phyloP scores from a whole-genome alignment of 2,113 vertebrate species.

The Pimephales promelas region DNA sequence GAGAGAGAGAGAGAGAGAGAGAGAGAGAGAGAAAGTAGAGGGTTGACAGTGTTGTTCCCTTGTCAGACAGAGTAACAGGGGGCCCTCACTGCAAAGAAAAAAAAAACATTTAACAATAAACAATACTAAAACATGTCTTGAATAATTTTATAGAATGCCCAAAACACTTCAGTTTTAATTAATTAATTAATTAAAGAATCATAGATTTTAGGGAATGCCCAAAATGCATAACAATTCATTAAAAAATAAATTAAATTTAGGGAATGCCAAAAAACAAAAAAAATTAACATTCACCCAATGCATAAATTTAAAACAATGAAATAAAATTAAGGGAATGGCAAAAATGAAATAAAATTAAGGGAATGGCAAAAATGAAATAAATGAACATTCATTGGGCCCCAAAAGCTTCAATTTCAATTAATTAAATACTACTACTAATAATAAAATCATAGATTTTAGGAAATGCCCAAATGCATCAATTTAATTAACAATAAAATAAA shows the following conservation, averaged over 20 bases:
- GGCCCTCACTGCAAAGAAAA: neutral
- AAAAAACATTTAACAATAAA: no score
- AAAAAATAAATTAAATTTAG: neutral
- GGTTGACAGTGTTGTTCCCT: neutral
- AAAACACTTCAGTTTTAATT: neutral
- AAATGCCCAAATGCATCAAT: neutral
- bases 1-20: neutral
- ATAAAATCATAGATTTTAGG: neutral
- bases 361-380: neutral
- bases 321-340: neutral
- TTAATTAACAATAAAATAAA: neutral
- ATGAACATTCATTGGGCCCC: neutral
- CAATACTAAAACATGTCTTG: no score
- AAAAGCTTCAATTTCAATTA: neutral
- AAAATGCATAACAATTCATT: neutral
- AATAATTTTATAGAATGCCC: neutral
- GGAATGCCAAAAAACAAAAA: neutral
- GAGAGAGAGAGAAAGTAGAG: slow-evolving; percentile 19
- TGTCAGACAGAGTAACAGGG: neutral
- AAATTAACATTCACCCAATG: neutral
- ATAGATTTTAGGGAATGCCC: neutral
- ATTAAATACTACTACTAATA: neutral
- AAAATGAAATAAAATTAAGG: neutral
- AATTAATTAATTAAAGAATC: neutral
- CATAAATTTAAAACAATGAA: neutral